Evolutionary conservation across 2,888 invertebrate genomes (phyloP).

Genomic region (Thysanoteuthis rhombus): DNA sequence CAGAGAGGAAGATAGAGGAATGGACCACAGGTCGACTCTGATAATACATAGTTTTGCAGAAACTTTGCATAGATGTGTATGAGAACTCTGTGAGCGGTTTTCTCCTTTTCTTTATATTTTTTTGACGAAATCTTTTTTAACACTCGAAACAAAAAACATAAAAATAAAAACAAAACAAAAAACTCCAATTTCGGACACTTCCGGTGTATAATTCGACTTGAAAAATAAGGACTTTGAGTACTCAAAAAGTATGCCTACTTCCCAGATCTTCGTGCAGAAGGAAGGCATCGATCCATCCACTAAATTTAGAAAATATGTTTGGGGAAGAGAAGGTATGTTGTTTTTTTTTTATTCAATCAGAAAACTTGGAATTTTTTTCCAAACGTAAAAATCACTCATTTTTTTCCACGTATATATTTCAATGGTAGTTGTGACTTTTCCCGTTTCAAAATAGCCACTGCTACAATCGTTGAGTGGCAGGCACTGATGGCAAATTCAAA

Average conservation of each 20-base stretch:
- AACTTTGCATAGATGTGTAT: not conserved
- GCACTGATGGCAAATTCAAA: too few species aligned
- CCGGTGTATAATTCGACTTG: not conserved
- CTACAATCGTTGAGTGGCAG: too few species aligned
- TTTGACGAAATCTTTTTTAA: too few species aligned
- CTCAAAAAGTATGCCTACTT: not conserved
- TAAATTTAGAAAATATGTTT: not conserved
- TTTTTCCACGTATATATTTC: not conserved
- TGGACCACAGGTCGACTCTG: not conserved
- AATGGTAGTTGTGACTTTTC: too few species aligned
- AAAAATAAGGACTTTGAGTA: not conserved
- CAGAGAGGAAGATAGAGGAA: not conserved
- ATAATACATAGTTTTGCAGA: not conserved
- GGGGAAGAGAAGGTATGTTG: not conserved
- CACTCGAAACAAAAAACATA: too few species aligned
- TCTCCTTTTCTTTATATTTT: too few species aligned
- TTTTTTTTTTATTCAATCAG: not conserved
- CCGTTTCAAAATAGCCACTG: too few species aligned
- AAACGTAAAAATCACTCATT: not conserved
- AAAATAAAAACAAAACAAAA: not conserved
- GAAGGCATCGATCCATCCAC: not conserved
- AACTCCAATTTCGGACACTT: not conserved
- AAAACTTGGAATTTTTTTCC: not conserved
- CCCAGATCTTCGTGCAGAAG: not conserved
- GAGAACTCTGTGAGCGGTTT: too few species aligned